phyloP scores from a whole-genome alignment of 2,113 vertebrate species.

The Macaca mulatta region DNA sequence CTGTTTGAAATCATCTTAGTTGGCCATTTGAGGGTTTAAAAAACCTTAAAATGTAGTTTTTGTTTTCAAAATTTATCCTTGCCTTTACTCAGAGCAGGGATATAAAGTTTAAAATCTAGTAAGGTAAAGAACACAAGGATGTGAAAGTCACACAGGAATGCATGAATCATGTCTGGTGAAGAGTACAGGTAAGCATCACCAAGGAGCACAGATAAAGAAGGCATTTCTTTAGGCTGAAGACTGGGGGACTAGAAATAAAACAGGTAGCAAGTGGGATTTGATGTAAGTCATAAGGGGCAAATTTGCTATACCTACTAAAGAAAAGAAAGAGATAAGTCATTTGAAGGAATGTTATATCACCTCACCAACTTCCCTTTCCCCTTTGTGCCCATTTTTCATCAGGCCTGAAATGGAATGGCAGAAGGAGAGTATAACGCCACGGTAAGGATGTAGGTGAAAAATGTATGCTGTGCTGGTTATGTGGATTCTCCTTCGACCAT shows the following conservation, averaged over 20 bases:
- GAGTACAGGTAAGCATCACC: background rate
- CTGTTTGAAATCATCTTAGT: background rate
- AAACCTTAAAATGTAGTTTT: background rate
- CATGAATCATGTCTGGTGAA: background rate
- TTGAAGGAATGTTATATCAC: background rate
- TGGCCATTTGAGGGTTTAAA: background rate
- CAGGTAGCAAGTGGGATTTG: background rate
- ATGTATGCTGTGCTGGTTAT: accelerated
- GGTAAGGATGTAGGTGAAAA: background rate
- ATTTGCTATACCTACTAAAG: background rate
- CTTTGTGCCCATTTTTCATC: background rate
- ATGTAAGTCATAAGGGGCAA: background rate
- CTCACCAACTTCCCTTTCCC: background rate
- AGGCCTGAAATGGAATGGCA: background rate
- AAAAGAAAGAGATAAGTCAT: background rate
- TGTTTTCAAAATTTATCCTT: background rate
- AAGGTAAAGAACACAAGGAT: background rate
- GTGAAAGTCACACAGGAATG: background rate
- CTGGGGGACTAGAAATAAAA: background rate
- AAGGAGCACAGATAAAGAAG: background rate
- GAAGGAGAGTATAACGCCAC: background rate
- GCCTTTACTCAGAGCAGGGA: background rate
- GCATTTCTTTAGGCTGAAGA: background rate
- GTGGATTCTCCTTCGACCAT: background rate
- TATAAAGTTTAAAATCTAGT: background rate